Evolutionary conservation across 2,888 invertebrate species (phyloP), one percentile per base, ranked within the genome.

Genomic region (Acheta domesticus): DNA sequence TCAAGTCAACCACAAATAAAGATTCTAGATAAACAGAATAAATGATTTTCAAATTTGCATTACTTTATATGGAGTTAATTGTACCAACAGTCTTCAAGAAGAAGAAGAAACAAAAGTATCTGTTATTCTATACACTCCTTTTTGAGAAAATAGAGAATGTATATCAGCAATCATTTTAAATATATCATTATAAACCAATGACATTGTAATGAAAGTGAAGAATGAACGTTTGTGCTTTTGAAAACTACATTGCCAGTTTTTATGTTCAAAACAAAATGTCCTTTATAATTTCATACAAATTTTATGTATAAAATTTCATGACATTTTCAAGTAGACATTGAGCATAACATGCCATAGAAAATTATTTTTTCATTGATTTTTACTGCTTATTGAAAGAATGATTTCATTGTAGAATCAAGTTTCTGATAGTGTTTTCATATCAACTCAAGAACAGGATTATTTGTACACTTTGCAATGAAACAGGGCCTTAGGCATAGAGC

Each of bases 401-500:
- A 4, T 62, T 62, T 19, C 14, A 8, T 62, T 62, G n/a, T 14
- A 62, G 62, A 62, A 62, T 62, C 62, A 19, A 14, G 16, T 19
- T 62, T 62, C 16, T n/a, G 14, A n/a, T 16, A 19, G 14, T n/a
- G n/a, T 62, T 62, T 62, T n/a, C n/a, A n/a, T 62, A 19, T 62
- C 80, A 79, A 75, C 79, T 73, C 77, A 80, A 80, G 78, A 73
- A 62, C 62, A 80, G 80, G 79, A 77, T 76, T 77, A 74, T 81
- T 74, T 81, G 80, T 80, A 80, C 79, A 80, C 81, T 80, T 76
- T 80, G 81, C 80, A 82, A 81, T 81, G 76, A 80, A 80, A 79
- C 79, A 80, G 80, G 80, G 81, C 80, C 80, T 76, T 80, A 81
- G 80, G 80, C 80, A 79, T 75, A 77, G 48, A 19, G 36, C 23